Evolutionary conservation across 2,113 vertebrate species (phyloP).

Genomic region (Spermophilus dauricus): DNA sequence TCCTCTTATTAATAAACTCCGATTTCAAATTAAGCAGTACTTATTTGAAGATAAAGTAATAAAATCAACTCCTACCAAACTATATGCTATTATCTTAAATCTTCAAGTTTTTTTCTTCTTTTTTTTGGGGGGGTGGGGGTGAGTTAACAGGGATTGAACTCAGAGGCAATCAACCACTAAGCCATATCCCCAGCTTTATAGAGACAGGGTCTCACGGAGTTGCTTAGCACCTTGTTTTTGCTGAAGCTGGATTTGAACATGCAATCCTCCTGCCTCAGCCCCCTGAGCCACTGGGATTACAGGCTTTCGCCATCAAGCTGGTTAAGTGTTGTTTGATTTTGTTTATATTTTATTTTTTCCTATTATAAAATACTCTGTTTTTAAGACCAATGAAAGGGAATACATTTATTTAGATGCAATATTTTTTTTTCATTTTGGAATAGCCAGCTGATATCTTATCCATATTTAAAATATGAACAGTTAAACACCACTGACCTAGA

Average conservation of each 20-base stretch:
- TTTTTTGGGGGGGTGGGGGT: background rate
- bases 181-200: too few species aligned
- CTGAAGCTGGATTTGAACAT: too few species aligned
- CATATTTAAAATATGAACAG: background rate
- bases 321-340: too few species aligned
- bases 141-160: too few species aligned
- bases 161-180: too few species aligned
- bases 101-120: background rate
- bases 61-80: background rate
- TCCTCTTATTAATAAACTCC: background rate
- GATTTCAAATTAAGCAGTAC: background rate
- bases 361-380: background rate
- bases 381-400: background rate
- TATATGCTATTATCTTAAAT: slow-evolving; percentile 29
- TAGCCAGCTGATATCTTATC: background rate
- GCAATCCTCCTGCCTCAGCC: too few species aligned
- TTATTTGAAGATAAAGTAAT: background rate
- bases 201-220: too few species aligned
- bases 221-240: too few species aligned
- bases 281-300: too few species aligned
- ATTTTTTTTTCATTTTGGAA: background rate
- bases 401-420: background rate
- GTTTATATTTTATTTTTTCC: background rate
- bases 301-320: too few species aligned
- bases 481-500: background rate